Evolutionary conservation across 2,888 invertebrate genomes (phyloP).

Genomic region (Chrysolina americana): DNA sequence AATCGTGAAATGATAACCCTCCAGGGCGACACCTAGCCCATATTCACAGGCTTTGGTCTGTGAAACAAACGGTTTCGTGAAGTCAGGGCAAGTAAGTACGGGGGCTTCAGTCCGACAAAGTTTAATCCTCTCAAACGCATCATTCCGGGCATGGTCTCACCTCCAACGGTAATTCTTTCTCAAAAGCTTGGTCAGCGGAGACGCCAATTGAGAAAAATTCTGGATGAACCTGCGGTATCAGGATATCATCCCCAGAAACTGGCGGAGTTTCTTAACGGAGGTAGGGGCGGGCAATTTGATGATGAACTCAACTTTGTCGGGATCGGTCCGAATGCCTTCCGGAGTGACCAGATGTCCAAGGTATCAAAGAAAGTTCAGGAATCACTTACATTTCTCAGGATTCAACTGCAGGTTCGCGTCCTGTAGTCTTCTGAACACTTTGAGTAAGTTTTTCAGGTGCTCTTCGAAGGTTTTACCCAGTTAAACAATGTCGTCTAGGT

Average conservation of each 20-base stretch:
- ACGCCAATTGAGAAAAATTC: constrained; percentile 24
- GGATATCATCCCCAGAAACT: constrained; percentile 30
- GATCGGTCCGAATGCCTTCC: constrained; percentile 16
- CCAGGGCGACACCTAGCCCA: constrained; percentile 51
- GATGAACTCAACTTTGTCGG: constrained; percentile 22
- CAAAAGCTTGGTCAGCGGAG: constrained; percentile 24
- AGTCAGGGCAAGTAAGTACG: constrained; percentile 46
- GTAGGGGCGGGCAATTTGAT: constrained; percentile 12
- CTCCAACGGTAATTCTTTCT: constrained; percentile 24
- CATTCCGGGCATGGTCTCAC: constrained; percentile 18
- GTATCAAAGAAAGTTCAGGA: constrained; percentile 27
- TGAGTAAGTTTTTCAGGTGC: too few relatives aligned
- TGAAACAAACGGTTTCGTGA: constrained; percentile 43
- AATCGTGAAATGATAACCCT: constrained; percentile 52
- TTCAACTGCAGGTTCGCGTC: too few relatives aligned
- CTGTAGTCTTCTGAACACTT: too few relatives aligned
- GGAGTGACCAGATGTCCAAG: constrained; percentile 32
- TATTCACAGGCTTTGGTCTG: constrained; percentile 50
- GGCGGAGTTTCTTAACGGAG: constrained; percentile 23
- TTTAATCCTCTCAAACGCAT: constrained; percentile 18
- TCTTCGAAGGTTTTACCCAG: too few relatives aligned
- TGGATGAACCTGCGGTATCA: constrained; percentile 39
- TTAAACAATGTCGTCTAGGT: too few relatives aligned
- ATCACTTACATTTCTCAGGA: too few relatives aligned
- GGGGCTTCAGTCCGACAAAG: constrained; percentile 10